Conservation (phyloP, 2,888 invertebrate species). For the Sisyra nigra region DNA sequence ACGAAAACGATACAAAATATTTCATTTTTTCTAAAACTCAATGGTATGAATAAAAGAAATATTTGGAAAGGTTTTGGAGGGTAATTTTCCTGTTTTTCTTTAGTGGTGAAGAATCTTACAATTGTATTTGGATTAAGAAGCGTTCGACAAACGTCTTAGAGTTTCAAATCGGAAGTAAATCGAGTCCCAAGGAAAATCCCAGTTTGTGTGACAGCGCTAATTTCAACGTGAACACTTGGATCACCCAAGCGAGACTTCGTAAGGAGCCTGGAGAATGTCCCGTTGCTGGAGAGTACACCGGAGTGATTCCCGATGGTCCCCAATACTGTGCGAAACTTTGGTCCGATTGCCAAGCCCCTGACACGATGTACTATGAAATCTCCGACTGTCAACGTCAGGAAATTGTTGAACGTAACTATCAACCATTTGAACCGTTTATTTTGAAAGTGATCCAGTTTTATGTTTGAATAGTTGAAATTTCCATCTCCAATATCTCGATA, state of each 20-base stretch:
- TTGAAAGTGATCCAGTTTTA: too few species aligned
- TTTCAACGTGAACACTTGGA: slow-evolving; percentile 2
- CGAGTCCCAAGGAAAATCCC: slow-evolving; percentile 19
- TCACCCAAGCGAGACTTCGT: slow-evolving; percentile 3
- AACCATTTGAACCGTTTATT: slow-evolving; percentile 14
- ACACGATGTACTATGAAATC: slow-evolving; percentile 49
- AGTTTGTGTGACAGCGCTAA: slow-evolving; percentile 20
- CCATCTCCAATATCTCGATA: too few species aligned
- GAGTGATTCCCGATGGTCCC: slow-evolving; percentile 40
- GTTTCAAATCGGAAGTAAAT: slow-evolving; percentile 32
- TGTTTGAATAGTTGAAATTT: too few species aligned
- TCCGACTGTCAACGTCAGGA: slow-evolving; percentile 39
- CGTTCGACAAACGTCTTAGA: slow-evolving; percentile 42
- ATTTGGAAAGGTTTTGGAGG: neutral
- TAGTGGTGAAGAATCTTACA: slow-evolving; percentile 39
- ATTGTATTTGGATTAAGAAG: slow-evolving; percentile 39
- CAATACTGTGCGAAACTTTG: slow-evolving; percentile 45
- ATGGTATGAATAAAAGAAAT: slow-evolving; percentile 26
- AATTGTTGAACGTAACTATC: slow-evolving; percentile 46
- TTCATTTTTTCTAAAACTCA: slow-evolving; percentile 34
- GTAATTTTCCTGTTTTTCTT: slow-evolving; percentile 18
- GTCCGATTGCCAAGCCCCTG: slow-evolving; percentile 45
- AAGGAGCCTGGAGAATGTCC: slow-evolving; percentile 32
- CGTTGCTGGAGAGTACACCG: slow-evolving; percentile 46
- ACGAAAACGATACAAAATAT: slow-evolving; percentile 27